Percentiles rank a stretch among this genome's conserved stretches.
Conservation (phyloP, 2,888 invertebrate species). For the Mechanitis messenoides region DNA sequence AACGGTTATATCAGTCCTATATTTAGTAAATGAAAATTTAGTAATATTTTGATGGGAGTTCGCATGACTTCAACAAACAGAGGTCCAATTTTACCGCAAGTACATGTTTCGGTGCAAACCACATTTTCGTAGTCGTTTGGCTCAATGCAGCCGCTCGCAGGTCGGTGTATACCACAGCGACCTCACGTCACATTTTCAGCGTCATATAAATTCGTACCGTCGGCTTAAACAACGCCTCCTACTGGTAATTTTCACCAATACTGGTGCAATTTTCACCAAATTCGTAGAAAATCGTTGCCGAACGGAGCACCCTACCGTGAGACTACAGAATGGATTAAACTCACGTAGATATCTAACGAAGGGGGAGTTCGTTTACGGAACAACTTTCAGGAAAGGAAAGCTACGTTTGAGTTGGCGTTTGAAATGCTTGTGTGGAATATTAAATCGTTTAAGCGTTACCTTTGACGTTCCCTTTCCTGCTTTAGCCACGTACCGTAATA, state of each 20-base stretch:
- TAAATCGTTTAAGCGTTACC: conserved; percentile 75
- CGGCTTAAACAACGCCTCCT: conserved; percentile 63
- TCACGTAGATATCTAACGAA: conserved; percentile 77
- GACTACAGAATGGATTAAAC: conserved; percentile 65
- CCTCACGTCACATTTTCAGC: conserved; percentile 51
- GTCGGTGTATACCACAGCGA: conserved; percentile 40
- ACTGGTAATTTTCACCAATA: conserved; percentile 71
- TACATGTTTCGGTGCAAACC: conserved; percentile 27
- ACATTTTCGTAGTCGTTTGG: conserved; percentile 35
- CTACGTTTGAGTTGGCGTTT: conserved; percentile 71
- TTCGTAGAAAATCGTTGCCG: conserved; percentile 61
- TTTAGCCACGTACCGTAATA: conserved; percentile 59
- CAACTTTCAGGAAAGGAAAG: conserved; percentile 71
- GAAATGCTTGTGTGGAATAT: conserved; percentile 74
- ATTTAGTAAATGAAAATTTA: no score
- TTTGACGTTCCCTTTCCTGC: conserved; percentile 57
- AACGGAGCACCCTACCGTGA: conserved; percentile 50
- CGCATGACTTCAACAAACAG: conserved; percentile 7
- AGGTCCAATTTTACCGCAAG: conserved; percentile 17
- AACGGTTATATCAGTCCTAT: no score
- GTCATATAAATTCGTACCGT: conserved; percentile 57
- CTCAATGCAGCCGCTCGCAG: conserved; percentile 28
- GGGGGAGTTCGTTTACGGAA: conserved; percentile 67
- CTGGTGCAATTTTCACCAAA: conserved; percentile 74
- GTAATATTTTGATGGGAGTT: conserved; percentile 7